These are phyloP conservation scores for Acleris emargana DNA, from an alignment of 2,888 invertebrate genomes.

Conservation along the genomic window DNA sequence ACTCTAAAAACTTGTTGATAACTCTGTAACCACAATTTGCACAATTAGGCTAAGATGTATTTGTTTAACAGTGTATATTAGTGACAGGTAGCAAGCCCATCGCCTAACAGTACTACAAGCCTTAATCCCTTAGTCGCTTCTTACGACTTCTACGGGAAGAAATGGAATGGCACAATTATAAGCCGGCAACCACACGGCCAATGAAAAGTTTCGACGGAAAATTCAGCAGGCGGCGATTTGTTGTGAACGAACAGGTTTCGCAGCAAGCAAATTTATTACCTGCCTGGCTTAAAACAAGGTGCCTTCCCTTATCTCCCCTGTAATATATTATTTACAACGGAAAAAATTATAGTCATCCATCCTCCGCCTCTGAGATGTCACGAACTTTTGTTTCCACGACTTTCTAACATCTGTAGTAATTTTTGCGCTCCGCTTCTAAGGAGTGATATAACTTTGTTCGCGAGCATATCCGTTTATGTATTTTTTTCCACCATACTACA, in stretches of 20 bases:
- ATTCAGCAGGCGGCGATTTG: conserved; percentile 61
- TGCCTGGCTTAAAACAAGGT: conserved; percentile 36
- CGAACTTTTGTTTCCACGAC: conserved; percentile 30
- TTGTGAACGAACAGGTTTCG: conserved; percentile 42
- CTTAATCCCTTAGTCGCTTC: too few species aligned
- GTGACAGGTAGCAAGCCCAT: too few species aligned
- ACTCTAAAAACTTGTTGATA: too few species aligned
- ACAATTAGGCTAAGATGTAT: too few species aligned
- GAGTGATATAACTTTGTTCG: conserved; percentile 14
- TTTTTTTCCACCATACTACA: conserved; percentile 11
- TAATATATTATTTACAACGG: conserved; percentile 34
- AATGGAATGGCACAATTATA: too few species aligned
- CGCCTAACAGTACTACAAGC: too few species aligned
- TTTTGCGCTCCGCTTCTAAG: conserved; percentile 6
- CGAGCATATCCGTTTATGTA: conserved; percentile 12
- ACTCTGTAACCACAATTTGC: too few species aligned
- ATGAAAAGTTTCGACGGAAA: conserved; percentile 61
- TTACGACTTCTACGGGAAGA: too few species aligned
- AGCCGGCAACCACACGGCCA: too few species aligned
- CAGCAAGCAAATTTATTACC: conserved; percentile 38
- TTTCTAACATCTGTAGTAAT: conserved; percentile 32
- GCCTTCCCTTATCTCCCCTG: conserved; percentile 27
- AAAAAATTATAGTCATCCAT: conserved; percentile 36
- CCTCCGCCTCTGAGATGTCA: conserved; percentile 30
- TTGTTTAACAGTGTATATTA: too few species aligned